Percentiles rank a stretch among this genome's conserved stretches.
Conservation (phyloP, 2,797 vertebrate species). For the Passerculus sandwichensis region DNA sequence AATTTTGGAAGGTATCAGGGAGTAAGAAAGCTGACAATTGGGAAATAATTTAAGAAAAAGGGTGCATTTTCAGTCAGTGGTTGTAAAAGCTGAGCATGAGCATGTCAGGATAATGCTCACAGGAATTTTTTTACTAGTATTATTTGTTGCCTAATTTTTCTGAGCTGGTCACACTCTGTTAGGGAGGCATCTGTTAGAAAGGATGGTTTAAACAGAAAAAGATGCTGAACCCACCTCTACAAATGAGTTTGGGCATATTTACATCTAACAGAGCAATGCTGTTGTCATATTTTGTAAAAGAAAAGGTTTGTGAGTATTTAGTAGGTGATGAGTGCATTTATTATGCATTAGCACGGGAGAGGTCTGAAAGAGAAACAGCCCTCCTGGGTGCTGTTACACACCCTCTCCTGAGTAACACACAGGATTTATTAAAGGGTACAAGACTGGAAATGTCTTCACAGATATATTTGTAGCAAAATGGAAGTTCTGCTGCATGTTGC, state of each 20-base stretch:
- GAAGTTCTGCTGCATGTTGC: not conserved
- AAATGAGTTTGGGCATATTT: not conserved
- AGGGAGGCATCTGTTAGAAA: not conserved
- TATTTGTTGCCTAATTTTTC: not conserved
- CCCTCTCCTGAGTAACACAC: slow-evolving; percentile 32
- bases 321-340: not conserved
- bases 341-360: slow-evolving; percentile 35
- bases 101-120: not conserved
- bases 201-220: not conserved
- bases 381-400: not conserved
- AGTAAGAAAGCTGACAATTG: not conserved
- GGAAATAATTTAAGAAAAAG: not conserved
- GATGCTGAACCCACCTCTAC: not conserved
- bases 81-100: not conserved
- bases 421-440: not conserved
- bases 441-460: not conserved
- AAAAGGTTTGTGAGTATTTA: not conserved
- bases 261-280: not conserved
- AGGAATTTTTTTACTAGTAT: not conserved
- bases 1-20: not conserved
- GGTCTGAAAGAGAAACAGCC: slow-evolving; percentile 27
- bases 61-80: not conserved
- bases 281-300: not conserved
- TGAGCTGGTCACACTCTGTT: not conserved
- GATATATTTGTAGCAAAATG: not conserved